Conservation (phyloP, 2,113 vertebrate species). For the Tympanuchus pallidicinctus region DNA sequence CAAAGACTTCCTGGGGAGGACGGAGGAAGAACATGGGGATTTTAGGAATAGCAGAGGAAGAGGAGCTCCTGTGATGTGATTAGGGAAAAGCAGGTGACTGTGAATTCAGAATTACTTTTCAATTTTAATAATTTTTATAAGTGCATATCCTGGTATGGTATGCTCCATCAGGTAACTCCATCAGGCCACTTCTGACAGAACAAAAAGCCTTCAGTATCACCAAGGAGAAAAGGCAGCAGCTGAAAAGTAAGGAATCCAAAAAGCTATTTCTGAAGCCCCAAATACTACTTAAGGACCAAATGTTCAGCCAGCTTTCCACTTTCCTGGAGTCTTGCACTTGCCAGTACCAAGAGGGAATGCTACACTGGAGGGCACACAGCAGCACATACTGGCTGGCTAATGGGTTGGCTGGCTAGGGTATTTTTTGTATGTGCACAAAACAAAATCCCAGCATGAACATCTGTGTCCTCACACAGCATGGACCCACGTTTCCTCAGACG, state of each 20-base stretch:
- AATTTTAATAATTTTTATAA: neutral
- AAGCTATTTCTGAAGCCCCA: neutral
- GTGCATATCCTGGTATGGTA: neutral
- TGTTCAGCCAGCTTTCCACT: neutral
- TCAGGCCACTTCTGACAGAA: neutral
- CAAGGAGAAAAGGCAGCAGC: neutral
- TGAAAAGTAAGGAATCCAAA: neutral
- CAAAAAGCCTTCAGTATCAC: neutral
- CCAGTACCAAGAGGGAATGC: fast-evolving
- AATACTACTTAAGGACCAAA: neutral
- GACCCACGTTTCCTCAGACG: fast-evolving
- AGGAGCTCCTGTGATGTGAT: neutral
- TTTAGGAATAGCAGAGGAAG: neutral
- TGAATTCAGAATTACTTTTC: neutral
- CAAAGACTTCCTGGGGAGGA: neutral
- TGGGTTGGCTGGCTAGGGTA: neutral
- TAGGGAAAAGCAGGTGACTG: neutral
- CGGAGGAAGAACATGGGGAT: neutral
- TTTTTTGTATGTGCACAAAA: neutral
- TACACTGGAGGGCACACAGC: neutral
- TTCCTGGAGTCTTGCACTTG: neutral
- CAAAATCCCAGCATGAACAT: neutral
- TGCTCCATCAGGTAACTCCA: neutral
- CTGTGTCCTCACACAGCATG: neutral
- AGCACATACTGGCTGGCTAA: neutral